These are phyloP conservation scores for Erythrocercus mccallii DNA, from an alignment of 2,113 vertebrate species.

Conservation along the genomic window DNA sequence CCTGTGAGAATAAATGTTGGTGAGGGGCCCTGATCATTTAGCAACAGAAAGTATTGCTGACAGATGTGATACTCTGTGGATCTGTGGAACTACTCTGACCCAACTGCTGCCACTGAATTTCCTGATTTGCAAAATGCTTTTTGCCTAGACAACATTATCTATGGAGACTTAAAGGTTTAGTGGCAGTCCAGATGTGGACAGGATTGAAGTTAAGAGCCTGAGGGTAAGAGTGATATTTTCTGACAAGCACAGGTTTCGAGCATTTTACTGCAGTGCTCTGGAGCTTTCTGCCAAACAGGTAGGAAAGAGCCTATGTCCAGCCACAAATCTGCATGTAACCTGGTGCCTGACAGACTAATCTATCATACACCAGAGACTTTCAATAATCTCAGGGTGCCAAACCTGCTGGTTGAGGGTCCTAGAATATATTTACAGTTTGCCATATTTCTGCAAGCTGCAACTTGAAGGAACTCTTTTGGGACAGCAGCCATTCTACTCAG, in stretches of 20 bases:
- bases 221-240: slow-evolving; percentile 41
- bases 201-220: slow-evolving; percentile 8
- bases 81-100: neutral
- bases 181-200: neutral
- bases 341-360: slow-evolving; percentile 13
- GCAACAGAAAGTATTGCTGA: neutral
- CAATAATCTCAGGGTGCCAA: slow-evolving; percentile 25
- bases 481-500: neutral
- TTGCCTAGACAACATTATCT: neutral
- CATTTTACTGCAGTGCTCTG: slow-evolving; percentile 7
- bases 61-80: neutral
- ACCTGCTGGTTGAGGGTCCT: neutral
- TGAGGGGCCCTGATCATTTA: neutral
- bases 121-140: neutral
- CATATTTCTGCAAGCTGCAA: slow-evolving; percentile 4
- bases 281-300: slow-evolving; percentile 32
- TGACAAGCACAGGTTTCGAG: neutral
- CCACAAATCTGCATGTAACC: slow-evolving; percentile 15
- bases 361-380: neutral
- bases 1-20: neutral
- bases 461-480: neutral
- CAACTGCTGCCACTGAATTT: neutral
- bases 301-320: neutral
- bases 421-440: neutral
- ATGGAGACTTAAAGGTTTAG: neutral